Conservation (phyloP, 2,113 vertebrate species). For the Microcebus jonahi region DNA sequence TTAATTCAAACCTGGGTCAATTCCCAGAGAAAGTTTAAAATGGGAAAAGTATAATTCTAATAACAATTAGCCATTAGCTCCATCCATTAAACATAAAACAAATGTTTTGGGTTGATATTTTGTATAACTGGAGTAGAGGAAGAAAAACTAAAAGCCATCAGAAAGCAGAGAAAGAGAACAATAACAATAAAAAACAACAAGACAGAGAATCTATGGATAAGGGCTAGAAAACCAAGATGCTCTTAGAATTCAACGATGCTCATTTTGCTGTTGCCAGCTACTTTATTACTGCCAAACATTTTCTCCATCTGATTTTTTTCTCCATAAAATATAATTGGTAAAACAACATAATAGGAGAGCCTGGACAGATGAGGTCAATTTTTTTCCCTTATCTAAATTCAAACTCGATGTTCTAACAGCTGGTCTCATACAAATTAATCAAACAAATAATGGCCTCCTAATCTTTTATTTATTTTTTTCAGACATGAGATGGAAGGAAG, state of each 20-base stretch:
- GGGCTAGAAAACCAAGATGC: neutral
- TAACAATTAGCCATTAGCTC: neutral
- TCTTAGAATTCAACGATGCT: neutral
- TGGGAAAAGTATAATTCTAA: neutral
- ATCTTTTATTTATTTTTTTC: constrained; percentile 52
- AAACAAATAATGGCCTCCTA: constrained; percentile 50
- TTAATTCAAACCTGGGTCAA: neutral
- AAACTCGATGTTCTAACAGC: constrained; percentile 33
- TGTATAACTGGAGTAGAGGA: neutral
- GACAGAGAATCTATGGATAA: neutral
- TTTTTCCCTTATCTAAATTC: constrained; percentile 35
- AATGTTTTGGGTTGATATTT: neutral
- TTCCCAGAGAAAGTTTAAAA: constrained; percentile 40
- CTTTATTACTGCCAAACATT: neutral
- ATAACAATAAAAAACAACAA: neutral
- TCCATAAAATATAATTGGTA: constrained; percentile 29
- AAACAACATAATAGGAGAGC: neutral
- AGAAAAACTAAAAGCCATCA: neutral
- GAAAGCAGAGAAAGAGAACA: neutral
- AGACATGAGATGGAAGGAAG: neutral
- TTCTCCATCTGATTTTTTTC: constrained; percentile 19
- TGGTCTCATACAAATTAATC: constrained; percentile 47
- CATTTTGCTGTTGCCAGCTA: neutral
- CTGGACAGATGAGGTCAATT: neutral
- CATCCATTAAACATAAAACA: neutral